Base-by-base conservation (phyloP, 2,113 vertebrate species). In the Anarrhichthys ocellatus region DNA sequence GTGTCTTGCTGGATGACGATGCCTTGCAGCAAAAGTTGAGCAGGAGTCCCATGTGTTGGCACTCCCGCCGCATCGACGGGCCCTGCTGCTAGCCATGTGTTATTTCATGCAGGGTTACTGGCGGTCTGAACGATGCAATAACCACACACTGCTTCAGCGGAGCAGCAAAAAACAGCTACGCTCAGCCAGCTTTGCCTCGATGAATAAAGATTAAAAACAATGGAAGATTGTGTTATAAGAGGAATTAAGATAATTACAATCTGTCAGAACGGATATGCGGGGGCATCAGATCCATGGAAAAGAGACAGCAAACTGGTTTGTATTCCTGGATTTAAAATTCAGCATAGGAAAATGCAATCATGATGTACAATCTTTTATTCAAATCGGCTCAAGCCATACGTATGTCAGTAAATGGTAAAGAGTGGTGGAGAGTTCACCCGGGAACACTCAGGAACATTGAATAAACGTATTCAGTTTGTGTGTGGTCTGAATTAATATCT, bases 141-240 rank as follows among this genome's bases (percentile, higher is more conserved):
- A 54, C 22, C 32, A 13, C 42, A 74, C 44, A 38, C 29, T 63
- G 42, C 59, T 63, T 75, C 32, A 64, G 4, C 52, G 32, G n/a
- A 52, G 73, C 74, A 42, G 48, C 69, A 56, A 59, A 59, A 77
- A 48, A 18, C 65, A 59, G 48, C 27, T n/a, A 27, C 24, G 14
- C 40, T 73, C 48, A 66, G 62, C 29, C 61, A 66, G 15, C 56
- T 59, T 64, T 58, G 34, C 46, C 34, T 54, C 3, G 18, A 42
- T 64, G 5, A 22, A 42, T 54, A n/a, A 6, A 64, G 46, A 44
- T 80, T 29, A n/a, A 64, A 73, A 54, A 32, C 2, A 64, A 29
- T 63, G 15, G 6, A 44, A 56, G 54, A 20, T 36, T 40, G 1
- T 29, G 38, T 73, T n/a, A 74, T 14, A 24, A 70, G 62, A 46